Percentiles rank a stretch among this genome's conserved stretches.
Conservation (phyloP, 64 coral and sea anemone genomes). For the Montipora efflorescens region DNA sequence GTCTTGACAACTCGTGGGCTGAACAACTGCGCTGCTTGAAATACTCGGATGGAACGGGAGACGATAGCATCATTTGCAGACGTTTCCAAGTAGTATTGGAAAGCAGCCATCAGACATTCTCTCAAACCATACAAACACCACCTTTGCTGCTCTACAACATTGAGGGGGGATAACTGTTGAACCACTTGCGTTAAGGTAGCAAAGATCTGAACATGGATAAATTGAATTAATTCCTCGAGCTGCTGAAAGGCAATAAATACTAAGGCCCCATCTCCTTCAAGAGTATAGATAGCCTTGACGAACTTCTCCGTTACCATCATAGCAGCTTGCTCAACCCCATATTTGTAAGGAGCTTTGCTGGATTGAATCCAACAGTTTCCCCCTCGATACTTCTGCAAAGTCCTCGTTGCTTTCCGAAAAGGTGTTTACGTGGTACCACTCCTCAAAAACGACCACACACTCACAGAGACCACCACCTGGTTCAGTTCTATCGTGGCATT, state of each 20-base stretch:
- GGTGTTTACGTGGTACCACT: neutral
- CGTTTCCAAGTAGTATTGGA: neutral
- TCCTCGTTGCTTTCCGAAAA: neutral
- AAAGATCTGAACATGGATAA: neutral
- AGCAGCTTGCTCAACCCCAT: neutral
- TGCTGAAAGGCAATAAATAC: neutral
- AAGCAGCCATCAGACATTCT: neutral
- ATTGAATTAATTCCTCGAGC: neutral
- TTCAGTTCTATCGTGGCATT: slow-evolving; percentile 22
- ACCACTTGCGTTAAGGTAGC: neutral
- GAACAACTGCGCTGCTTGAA: neutral
- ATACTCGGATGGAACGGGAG: neutral
- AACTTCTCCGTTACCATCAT: neutral
- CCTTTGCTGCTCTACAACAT: neutral
- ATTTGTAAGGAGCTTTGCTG: neutral
- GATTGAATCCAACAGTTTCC: neutral
- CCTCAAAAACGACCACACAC: slow-evolving; percentile 5
- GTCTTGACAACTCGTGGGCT: slow-evolving; percentile 1
- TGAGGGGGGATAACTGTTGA: neutral
- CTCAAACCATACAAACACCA: slow-evolving; percentile 5
- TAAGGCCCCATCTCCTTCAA: neutral
- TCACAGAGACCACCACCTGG: neutral
- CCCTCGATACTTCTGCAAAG: neutral
- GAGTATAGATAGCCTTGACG: neutral
- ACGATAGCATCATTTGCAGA: neutral